phyloP scores from a whole-genome alignment of 2,797 vertebrate genomes.

The Myoxocephalus aenaeus region DNA sequence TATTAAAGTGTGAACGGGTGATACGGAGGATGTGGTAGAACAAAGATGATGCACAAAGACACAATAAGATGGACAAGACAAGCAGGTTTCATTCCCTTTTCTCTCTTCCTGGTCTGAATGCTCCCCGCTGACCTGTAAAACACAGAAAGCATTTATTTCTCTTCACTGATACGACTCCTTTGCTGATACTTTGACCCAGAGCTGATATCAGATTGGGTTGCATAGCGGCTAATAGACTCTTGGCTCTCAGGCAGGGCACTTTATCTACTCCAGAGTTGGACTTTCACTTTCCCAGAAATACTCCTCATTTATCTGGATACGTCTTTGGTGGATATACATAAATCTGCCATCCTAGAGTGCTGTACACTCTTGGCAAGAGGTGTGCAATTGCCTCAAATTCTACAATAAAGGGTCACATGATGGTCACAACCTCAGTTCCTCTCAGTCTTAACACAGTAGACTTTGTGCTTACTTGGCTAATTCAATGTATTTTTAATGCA shows the following conservation, averaged over 20 bases:
- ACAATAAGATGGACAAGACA: slow-evolving; percentile 50
- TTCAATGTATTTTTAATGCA: slow-evolving; percentile 45
- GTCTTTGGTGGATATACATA: slow-evolving; percentile 54
- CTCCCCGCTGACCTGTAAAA: slow-evolving; percentile 49
- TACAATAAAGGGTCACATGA: slow-evolving; percentile 46
- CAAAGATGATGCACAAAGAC: slow-evolving; percentile 48
- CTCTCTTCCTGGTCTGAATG: slow-evolving; percentile 25
- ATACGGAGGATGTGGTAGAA: slow-evolving; percentile 61
- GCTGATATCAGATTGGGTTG: slow-evolving; percentile 66
- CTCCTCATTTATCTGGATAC: slow-evolving; percentile 62
- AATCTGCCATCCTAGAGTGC: slow-evolving; percentile 50
- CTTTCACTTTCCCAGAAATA: slow-evolving; percentile 59
- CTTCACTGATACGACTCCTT: slow-evolving; percentile 51
- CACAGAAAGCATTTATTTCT: slow-evolving; percentile 52
- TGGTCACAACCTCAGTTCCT: slow-evolving; percentile 44
- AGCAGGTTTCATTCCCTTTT: slow-evolving; percentile 38
- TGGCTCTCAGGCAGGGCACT: slow-evolving; percentile 58
- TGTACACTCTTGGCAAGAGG: slow-evolving; percentile 37
- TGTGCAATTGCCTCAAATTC: slow-evolving; percentile 40
- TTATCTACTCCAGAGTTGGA: slow-evolving; percentile 59
- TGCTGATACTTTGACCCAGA: slow-evolving; percentile 47
- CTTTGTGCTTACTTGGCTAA: slow-evolving; percentile 37
- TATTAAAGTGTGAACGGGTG: slow-evolving; percentile 50
- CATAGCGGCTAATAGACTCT: slow-evolving; percentile 49
- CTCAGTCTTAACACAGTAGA: slow-evolving; percentile 26